phyloP scores from a whole-genome alignment of 2,797 vertebrate species.

The Brachyrhaphis roseni region DNA sequence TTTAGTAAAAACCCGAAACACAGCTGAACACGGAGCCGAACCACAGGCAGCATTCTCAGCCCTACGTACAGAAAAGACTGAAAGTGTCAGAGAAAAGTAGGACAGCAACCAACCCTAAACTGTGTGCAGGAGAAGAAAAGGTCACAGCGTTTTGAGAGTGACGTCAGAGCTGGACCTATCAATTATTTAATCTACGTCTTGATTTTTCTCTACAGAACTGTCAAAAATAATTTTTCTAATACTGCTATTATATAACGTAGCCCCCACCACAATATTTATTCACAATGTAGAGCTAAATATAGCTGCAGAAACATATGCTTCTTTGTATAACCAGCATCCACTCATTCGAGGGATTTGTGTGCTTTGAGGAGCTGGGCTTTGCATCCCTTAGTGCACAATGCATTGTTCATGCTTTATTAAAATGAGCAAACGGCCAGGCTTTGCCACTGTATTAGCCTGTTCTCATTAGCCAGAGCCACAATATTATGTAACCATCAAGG shows the following conservation, averaged over 20 bases:
- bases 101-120: neutral
- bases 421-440: conserved; percentile 12
- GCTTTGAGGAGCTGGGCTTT: neutral
- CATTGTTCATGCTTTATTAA: conserved; percentile 36
- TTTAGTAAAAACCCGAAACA: conserved; percentile 34
- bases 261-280: neutral
- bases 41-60: conserved; percentile 44
- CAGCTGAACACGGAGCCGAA: conserved; percentile 23
- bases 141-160: conserved; percentile 28
- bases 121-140: conserved; percentile 33
- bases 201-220: neutral
- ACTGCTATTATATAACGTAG: conserved; percentile 16
- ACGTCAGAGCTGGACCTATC: neutral
- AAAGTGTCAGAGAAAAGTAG: conserved; percentile 33
- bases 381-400: conserved; percentile 1
- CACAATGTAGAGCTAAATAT: conserved; percentile 21
- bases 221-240: conserved; percentile 7
- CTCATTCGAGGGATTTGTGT: conserved; percentile 17
- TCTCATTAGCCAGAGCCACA: conserved; percentile 49
- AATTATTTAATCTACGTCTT: neutral
- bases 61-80: conserved; percentile 6
- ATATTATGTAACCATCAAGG: conserved; percentile 58
- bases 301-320: conserved; percentile 12
- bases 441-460: conserved; percentile 13
- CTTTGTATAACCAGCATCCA: conserved; percentile 17